A percentile compares a stretch with the other conserved stretches of the same genome.
Evolutionary conservation across 1,140 invertebrate species (phyloP).

Genomic region (Bombyx mandarina): DNA sequence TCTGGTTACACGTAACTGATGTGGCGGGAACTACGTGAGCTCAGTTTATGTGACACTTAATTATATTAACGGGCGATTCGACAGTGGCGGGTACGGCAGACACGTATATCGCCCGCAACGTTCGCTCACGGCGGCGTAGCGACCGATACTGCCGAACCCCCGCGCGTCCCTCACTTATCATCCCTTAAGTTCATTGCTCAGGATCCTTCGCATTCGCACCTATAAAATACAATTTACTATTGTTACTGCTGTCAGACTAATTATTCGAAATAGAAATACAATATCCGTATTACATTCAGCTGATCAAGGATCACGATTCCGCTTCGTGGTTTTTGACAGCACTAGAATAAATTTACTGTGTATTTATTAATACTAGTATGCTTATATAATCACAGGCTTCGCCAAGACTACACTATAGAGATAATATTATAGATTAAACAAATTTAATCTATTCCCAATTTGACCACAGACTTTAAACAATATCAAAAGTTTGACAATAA

Average conservation of each 20-base stretch:
- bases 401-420: too few relatives aligned
- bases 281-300: too few relatives aligned
- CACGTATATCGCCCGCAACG: conserved; percentile 25
- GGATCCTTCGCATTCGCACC: conserved; percentile 35
- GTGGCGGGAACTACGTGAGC: conserved; percentile 37
- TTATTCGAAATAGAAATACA: too few relatives aligned
- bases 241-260: neutral
- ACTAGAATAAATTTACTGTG: too few relatives aligned
- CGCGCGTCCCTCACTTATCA: conserved; percentile 37
- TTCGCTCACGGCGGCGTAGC: conserved; percentile 42
- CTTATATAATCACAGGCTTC: too few relatives aligned
- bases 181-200: conserved; percentile 31
- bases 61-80: conserved; percentile 44
- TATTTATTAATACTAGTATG: too few relatives aligned
- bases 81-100: conserved; percentile 11
- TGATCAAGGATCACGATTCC: too few relatives aligned
- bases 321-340: too few relatives aligned
- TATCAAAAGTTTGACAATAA: too few relatives aligned
- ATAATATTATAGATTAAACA: too few relatives aligned
- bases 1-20: conserved; percentile 32
- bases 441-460: too few relatives aligned
- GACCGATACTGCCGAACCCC: conserved; percentile 47
- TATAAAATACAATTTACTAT: conserved; percentile 42
- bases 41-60: conserved; percentile 57
- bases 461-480: too few relatives aligned